phyloP scores from a whole-genome alignment of 2,113 vertebrate species.

The Mus musculus region GRCm39 chr4:124297501-124298000 shows the following conservation, averaged over 20 bases:
- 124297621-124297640: neutral
- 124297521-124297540: neutral
- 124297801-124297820: neutral
- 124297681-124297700: neutral
- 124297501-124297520: neutral
- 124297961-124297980: neutral
- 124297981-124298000: neutral
- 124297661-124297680: neutral
- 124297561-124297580: neutral
- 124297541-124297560: neutral
- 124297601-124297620: neutral
- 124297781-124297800: neutral
- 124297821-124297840: neutral
- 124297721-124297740: neutral
- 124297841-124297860: neutral
- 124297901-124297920: neutral
- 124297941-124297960: neutral
- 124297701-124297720: neutral
- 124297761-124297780: neutral
- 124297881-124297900: neutral
- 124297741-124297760: neutral
- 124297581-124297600: neutral
- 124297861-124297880: neutral
- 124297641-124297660: neutral
- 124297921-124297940: neutral